A percentile compares a stretch with the other conserved stretches of the same genome.
These are phyloP conservation scores for Microctenopoma steveboyesi DNA, from an alignment of 2,797 vertebrate species.

Conservation along the genomic window DNA sequence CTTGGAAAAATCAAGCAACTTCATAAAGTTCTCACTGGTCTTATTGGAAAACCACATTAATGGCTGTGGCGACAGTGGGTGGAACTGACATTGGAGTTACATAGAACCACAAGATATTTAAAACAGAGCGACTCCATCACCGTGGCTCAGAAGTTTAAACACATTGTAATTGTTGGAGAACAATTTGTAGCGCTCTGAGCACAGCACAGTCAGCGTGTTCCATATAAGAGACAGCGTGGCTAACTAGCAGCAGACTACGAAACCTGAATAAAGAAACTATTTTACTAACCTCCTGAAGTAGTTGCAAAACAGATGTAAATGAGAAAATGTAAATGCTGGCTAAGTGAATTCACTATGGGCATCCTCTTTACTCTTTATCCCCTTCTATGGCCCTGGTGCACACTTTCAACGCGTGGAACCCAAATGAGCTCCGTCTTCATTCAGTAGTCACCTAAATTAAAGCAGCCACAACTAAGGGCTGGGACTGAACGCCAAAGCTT, in stretches of 20 bases:
- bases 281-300: constrained; percentile 34
- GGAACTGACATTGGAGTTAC: constrained; percentile 47
- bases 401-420: constrained; percentile 49
- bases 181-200: constrained; percentile 3
- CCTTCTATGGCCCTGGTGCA: constrained; percentile 32
- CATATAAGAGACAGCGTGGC: constrained; percentile 2
- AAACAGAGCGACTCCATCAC: constrained; percentile 32
- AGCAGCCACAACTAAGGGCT: constrained; percentile 79
- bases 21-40: constrained; percentile 60
- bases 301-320: constrained; percentile 51
- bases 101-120: constrained; percentile 45
- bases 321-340: constrained; percentile 54
- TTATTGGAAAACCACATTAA: constrained; percentile 57
- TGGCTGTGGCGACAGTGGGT: constrained; percentile 54
- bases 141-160: constrained; percentile 27
- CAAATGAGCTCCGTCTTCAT: constrained; percentile 71
- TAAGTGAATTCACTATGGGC: constrained; percentile 44
- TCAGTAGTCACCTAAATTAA: constrained; percentile 82
- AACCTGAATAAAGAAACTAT: constrained; percentile 48
- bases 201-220: not conserved
- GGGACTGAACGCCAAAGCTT: constrained; percentile 80
- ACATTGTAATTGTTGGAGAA: constrained; percentile 13
- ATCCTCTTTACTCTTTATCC: constrained; percentile 53
- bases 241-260: constrained; percentile 6
- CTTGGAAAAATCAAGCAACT: constrained; percentile 28